Conservation (phyloP, 2,113 vertebrate genomes). For the Micromys minutus region DNA sequence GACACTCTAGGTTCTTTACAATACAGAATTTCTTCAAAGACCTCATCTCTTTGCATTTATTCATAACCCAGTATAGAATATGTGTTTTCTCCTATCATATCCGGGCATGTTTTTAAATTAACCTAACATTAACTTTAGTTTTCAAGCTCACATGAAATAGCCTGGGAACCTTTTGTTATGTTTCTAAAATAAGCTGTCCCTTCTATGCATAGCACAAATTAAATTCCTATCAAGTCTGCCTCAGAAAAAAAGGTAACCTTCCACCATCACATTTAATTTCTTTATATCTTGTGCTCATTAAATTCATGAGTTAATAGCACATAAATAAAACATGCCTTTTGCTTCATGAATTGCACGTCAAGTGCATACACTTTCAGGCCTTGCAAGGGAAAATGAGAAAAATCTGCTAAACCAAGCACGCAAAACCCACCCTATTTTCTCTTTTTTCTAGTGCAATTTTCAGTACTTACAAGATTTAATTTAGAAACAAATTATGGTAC, state of each 20-base stretch:
- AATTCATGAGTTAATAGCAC: conserved; percentile 49
- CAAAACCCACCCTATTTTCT: background rate
- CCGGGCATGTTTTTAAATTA: conserved; percentile 58
- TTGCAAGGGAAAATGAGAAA: conserved; percentile 11
- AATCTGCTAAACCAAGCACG: background rate
- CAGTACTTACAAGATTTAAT: background rate
- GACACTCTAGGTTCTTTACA: background rate
- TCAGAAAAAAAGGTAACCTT: conserved; percentile 61
- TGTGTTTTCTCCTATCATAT: conserved; percentile 27
- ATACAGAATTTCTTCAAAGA: conserved; percentile 27
- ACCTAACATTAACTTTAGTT: conserved; percentile 48
- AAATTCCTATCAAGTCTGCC: conserved; percentile 57
- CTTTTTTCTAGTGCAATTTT: conserved; percentile 34
- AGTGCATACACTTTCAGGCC: background rate
- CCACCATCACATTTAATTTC: conserved; percentile 46
- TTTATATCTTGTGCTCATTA: conserved; percentile 43
- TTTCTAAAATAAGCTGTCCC: conserved; percentile 57
- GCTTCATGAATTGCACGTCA: conserved; percentile 24
- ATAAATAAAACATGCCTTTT: conserved; percentile 60
- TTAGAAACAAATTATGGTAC: conserved; percentile 43
- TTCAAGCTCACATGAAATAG: conserved; percentile 18
- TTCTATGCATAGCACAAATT: conserved; percentile 65
- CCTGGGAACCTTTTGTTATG: conserved; percentile 55
- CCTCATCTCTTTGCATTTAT: background rate
- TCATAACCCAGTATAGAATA: background rate